phyloP scores from a whole-genome alignment of 2,797 vertebrate species.

The Poecilia wingei region DNA sequence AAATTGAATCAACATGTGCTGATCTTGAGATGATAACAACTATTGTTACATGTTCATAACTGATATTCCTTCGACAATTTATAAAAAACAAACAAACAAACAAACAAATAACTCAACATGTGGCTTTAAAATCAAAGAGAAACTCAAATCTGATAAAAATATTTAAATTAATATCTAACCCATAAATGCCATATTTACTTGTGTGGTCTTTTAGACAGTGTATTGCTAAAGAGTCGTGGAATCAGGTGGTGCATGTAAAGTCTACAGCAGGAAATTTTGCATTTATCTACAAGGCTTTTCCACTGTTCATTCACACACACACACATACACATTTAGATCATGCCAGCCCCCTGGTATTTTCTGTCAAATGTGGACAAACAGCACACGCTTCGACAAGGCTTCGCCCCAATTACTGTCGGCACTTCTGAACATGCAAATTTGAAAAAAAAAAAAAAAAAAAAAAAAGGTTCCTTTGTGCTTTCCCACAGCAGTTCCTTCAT shows the following conservation, averaged over 20 bases:
- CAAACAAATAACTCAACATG: not conserved
- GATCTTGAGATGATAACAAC: not conserved
- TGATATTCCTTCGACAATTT: not conserved
- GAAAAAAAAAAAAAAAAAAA: not conserved
- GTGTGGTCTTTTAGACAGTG: not conserved
- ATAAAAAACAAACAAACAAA: no score
- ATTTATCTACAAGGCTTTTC: conserved; percentile 31
- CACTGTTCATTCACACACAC: conserved; percentile 30
- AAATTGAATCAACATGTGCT: not conserved
- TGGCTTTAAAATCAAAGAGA: not conserved
- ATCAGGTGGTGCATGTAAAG: conserved; percentile 17
- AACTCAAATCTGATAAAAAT: not conserved
- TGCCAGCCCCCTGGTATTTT: conserved; percentile 33
- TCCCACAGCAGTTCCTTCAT: conserved; percentile 41
- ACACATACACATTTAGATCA: conserved; percentile 22
- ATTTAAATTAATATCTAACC: not conserved
- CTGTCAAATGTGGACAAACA: conserved; percentile 54
- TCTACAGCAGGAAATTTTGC: conserved; percentile 35
- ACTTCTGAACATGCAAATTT: conserved; percentile 27
- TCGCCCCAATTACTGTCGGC: conserved; percentile 55
- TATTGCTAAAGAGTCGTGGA: conserved; percentile 1
- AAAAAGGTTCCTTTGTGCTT: conserved; percentile 33
- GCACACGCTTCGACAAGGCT: conserved; percentile 52
- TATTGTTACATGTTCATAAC: not conserved
- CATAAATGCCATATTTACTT: conserved; percentile 9